Conservation (phyloP, 1,140 invertebrate species). For the Drosophila teissieri region DNA sequence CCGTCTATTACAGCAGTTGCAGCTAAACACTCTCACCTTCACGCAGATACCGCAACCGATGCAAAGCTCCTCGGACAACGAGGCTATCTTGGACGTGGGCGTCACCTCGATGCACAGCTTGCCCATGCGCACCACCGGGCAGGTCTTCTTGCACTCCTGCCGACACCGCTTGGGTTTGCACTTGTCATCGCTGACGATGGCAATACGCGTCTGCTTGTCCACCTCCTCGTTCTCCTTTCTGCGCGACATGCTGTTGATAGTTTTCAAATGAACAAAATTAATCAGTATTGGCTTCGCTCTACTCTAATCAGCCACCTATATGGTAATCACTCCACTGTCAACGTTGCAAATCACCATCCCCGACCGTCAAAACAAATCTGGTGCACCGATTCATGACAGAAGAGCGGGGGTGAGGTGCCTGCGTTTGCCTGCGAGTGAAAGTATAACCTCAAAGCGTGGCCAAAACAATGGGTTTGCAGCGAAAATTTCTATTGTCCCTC, state of each 20-base stretch:
- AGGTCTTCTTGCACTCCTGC: constrained; percentile 99
- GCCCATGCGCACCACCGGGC: constrained; percentile 99
- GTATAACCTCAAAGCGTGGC: constrained; percentile 72
- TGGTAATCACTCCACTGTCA: constrained; percentile 46
- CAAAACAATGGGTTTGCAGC: constrained; percentile 46
- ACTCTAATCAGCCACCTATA: constrained; percentile 17
- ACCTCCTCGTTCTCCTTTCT: constrained; percentile 92
- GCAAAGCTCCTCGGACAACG: constrained; percentile 99
- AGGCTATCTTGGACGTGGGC: constrained; percentile 98
- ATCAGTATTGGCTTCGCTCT: neutral
- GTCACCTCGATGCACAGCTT: constrained; percentile 99
- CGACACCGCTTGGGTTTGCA: constrained; percentile 99
- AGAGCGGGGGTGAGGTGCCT: constrained; percentile 25
- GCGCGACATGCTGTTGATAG: constrained; percentile 88
- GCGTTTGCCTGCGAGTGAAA: constrained; percentile 60
- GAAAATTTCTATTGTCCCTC: constrained; percentile 11
- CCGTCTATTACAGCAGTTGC: neutral
- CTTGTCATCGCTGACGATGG: constrained; percentile 98
- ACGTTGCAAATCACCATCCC: constrained; percentile 66
- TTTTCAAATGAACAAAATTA: constrained; percentile 10
- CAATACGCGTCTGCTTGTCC: constrained; percentile 97
- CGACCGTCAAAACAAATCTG: constrained; percentile 73
- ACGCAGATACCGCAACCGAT: constrained; percentile 99
- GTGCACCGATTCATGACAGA: constrained; percentile 37
- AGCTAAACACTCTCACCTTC: constrained; percentile 86